Evolutionary conservation across 1,140 invertebrate species (phyloP).

Genomic region (Cyclina sinensis): DNA sequence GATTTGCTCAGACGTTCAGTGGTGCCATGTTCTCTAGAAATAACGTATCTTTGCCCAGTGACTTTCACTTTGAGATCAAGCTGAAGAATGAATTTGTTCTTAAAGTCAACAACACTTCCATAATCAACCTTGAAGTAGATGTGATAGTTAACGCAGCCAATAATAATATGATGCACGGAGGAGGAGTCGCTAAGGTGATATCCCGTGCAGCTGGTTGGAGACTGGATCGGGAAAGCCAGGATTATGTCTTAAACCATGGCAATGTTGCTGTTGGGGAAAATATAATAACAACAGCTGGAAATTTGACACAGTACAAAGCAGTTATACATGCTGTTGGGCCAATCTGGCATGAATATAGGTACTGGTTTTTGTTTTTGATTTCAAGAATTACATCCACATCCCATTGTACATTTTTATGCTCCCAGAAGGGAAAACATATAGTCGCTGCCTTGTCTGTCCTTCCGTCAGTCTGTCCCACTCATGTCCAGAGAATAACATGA

Average conservation of each 20-base stretch:
- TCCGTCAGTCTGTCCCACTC: too few relatives aligned
- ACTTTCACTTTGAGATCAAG: constrained; percentile 1
- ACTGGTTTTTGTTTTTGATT: neutral
- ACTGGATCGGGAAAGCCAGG: constrained; percentile 68
- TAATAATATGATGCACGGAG: constrained; percentile 91
- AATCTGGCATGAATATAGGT: constrained; percentile 47
- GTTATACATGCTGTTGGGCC: constrained; percentile 78
- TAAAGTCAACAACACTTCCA: constrained; percentile 89
- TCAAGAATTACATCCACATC: too few relatives aligned
- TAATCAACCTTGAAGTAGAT: constrained; percentile 94
- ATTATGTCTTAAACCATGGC: constrained; percentile 64
- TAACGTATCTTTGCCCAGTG: neutral
- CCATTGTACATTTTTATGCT: too few relatives aligned
- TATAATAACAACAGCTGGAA: constrained; percentile 70
- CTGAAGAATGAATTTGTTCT: constrained; percentile 51
- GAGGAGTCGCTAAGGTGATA: constrained; percentile 95
- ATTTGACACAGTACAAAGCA: constrained; percentile 61
- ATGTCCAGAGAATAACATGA: too few relatives aligned
- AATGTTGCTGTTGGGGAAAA: constrained; percentile 62
- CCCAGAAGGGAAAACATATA: too few relatives aligned
- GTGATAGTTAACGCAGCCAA: constrained; percentile 97
- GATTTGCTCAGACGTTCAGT: too few relatives aligned
- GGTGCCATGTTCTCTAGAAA: too few relatives aligned
- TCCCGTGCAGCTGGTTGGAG: constrained; percentile 68
- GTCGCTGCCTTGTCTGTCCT: too few relatives aligned